Conservation (phyloP, 2,113 vertebrate genomes). For the Thalassoma bifasciatum region DNA sequence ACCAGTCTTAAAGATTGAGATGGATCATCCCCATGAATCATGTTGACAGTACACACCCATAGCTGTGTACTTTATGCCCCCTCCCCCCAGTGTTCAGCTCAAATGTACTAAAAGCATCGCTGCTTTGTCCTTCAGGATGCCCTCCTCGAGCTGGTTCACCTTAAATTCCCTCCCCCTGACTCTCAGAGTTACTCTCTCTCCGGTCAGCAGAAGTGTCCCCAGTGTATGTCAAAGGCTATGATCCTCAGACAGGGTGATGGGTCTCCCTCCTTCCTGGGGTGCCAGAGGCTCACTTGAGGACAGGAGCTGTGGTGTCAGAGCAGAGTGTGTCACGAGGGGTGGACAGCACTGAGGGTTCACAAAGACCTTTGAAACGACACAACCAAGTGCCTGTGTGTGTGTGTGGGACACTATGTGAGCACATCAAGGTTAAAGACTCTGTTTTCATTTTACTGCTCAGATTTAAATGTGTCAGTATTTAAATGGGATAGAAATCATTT, state of each 20-base stretch:
- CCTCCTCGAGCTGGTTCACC: neutral
- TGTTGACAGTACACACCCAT: neutral
- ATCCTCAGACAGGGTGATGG: slow-evolving; percentile 27
- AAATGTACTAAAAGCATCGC: neutral
- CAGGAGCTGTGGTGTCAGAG: slow-evolving; percentile 32
- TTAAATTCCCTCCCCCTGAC: neutral
- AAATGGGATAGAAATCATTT: no score
- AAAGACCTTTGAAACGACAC: slow-evolving; percentile 8
- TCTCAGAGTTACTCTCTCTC: neutral
- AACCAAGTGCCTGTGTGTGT: neutral
- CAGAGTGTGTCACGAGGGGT: slow-evolving; percentile 23
- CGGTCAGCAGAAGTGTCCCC: slow-evolving; percentile 27
- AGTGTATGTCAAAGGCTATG: slow-evolving; percentile 40
- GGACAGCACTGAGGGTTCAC: slow-evolving; percentile 31
- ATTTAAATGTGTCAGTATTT: neutral
- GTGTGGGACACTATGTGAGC: neutral
- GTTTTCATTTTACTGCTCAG: neutral
- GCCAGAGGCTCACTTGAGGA: slow-evolving; percentile 33
- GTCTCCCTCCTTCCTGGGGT: slow-evolving; percentile 32
- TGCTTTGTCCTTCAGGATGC: slow-evolving; percentile 14
- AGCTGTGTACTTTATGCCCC: neutral
- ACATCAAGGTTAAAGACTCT: neutral
- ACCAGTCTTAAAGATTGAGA: neutral
- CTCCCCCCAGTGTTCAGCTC: neutral
- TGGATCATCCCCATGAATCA: neutral